Evolutionary conservation across 2,888 invertebrate species (phyloP).

Genomic region (Malachius bipustulatus): DNA sequence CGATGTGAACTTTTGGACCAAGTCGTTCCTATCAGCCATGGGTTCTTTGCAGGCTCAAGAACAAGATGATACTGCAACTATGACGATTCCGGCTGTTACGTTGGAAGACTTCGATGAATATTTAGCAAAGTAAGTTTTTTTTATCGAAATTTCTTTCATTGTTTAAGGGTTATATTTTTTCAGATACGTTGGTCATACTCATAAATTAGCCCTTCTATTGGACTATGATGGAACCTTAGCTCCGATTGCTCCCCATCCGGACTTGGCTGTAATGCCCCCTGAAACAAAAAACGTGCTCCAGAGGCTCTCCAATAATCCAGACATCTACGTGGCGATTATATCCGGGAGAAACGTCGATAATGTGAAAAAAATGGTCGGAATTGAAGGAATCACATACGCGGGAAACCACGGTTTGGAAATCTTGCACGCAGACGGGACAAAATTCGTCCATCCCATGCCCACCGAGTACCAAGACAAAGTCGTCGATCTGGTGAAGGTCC

Average conservation of each 20-base stretch:
- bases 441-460: constrained; percentile 86
- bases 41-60: constrained; percentile 61
- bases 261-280: constrained; percentile 71
- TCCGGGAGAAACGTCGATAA: constrained; percentile 80
- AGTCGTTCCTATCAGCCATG: constrained; percentile 76
- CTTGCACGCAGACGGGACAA: constrained; percentile 79
- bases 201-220: constrained; percentile 69
- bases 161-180: constrained; percentile 13
- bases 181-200: constrained; percentile 76
- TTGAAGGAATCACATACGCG: constrained; percentile 82
- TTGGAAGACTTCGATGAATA: constrained; percentile 86
- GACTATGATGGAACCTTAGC: constrained; percentile 86
- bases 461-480: constrained; percentile 72
- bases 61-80: constrained; percentile 69
- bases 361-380: constrained; percentile 83
- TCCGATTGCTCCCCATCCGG: constrained; percentile 81
- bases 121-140: constrained; percentile 62
- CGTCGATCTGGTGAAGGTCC: constrained; percentile 58
- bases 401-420: constrained; percentile 84
- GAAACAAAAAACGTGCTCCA: constrained; percentile 78
- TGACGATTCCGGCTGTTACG: constrained; percentile 81
- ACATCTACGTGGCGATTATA: constrained; percentile 77
- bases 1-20: constrained; percentile 84
- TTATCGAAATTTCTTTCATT: background rate
- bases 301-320: constrained; percentile 70